phyloP scores from a whole-genome alignment of 2,797 vertebrate genomes.

The Podarcis lilfordi region DNA sequence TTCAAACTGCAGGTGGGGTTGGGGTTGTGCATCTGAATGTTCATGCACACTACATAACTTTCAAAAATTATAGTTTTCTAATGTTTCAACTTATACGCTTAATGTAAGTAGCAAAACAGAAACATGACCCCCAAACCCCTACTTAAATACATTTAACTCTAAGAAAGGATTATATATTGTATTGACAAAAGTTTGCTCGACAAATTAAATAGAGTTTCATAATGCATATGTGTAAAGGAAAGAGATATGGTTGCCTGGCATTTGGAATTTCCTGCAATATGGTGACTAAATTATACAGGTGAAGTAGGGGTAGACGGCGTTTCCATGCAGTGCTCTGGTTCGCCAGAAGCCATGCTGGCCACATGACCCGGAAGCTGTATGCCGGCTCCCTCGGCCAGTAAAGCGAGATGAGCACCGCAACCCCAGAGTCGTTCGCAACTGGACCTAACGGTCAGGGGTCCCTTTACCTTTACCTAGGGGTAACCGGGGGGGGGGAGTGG shows the following conservation, averaged over 20 bases:
- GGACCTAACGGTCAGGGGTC: too few species aligned
- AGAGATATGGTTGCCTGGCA: slow-evolving; percentile 57
- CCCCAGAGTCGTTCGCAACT: too few species aligned
- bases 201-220: slow-evolving; percentile 50
- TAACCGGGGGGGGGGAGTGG: background rate
- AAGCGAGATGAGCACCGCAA: too few species aligned
- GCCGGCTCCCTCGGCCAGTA: too few species aligned
- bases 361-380: too few species aligned
- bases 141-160: background rate
- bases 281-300: background rate
- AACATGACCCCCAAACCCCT: background rate
- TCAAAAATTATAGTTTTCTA: background rate
- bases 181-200: slow-evolving; percentile 39
- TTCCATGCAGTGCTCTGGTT: too few species aligned
- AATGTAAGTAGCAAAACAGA: background rate
- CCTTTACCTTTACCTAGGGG: too few species aligned
- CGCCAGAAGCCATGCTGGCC: too few species aligned
- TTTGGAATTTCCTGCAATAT: slow-evolving; percentile 44
- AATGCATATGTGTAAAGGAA: slow-evolving; percentile 26
- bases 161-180: background rate
- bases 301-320: too few species aligned
- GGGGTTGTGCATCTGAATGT: background rate
- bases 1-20: background rate
- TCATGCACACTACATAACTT: background rate
- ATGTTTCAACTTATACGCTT: background rate